phyloP scores from a whole-genome alignment of 2,113 vertebrate genomes.

The Nycticebus coucang region DNA sequence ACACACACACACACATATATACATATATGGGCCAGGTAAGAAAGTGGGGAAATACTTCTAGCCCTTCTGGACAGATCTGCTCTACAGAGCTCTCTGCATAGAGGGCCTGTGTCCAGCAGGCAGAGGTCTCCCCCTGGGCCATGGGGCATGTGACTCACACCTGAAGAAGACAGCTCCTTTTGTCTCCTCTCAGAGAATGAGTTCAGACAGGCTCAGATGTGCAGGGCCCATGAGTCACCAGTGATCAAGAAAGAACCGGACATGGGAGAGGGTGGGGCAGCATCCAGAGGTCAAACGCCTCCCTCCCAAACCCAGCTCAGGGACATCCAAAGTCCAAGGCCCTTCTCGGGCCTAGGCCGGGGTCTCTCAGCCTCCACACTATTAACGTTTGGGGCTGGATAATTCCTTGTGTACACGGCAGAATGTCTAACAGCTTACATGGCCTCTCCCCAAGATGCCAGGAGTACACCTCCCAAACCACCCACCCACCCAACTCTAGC shows the following conservation, averaged over 20 bases:
- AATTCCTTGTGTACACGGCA: not conserved
- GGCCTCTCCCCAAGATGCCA: not conserved
- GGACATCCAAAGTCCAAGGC: not conserved
- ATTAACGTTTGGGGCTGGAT: not conserved
- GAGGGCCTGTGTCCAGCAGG: not conserved
- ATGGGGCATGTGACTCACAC: not conserved
- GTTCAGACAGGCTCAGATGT: not conserved
- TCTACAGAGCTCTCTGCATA: not conserved
- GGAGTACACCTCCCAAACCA: too few species aligned
- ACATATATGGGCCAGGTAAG: not conserved
- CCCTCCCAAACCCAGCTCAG: not conserved
- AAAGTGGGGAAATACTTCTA: accelerated
- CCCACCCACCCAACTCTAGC: accelerated
- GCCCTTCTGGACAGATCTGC: not conserved
- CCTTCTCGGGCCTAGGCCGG: not conserved
- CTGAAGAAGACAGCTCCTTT: not conserved
- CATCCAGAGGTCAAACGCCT: not conserved
- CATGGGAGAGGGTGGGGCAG: too few species aligned
- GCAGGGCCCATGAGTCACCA: not conserved
- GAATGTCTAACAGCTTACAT: not conserved
- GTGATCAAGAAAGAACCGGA: not conserved
- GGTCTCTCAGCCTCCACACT: not conserved
- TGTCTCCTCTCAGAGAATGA: not conserved
- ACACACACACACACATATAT: too few species aligned
- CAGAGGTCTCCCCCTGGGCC: not conserved